A percentile compares a stretch with the other conserved stretches of the same genome.
These are phyloP conservation scores for Heterotilapia buettikoferi DNA, from an alignment of 2,113 vertebrate species.

Conservation along the genomic window DNA sequence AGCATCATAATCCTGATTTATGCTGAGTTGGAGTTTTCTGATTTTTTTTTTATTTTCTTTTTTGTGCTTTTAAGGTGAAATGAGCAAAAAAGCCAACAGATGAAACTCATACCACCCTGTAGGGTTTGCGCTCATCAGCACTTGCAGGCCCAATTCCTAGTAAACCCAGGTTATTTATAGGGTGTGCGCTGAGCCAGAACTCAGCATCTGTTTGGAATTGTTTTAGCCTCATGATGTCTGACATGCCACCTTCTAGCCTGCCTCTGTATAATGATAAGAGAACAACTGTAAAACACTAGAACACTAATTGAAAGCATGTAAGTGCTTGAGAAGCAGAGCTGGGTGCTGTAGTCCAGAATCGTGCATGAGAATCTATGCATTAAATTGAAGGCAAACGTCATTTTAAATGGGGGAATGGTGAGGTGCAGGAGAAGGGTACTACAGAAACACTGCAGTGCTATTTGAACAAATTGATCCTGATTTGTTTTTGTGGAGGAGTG, in stretches of 20 bases:
- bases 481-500: background rate
- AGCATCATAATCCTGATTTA: background rate
- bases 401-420: background rate
- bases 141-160: background rate
- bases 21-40: accelerated
- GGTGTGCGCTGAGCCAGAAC: background rate
- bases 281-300: background rate
- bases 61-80: background rate
- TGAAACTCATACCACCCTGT: background rate
- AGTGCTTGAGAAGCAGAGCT: background rate
- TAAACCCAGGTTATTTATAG: conserved; percentile 29
- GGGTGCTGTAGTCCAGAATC: background rate
- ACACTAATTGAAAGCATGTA: background rate
- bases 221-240: background rate
- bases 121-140: background rate
- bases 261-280: background rate
- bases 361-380: background rate
- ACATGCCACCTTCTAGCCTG: background rate
- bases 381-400: background rate
- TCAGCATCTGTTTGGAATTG: conserved; percentile 15
- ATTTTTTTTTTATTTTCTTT: background rate
- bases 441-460: background rate
- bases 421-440: background rate
- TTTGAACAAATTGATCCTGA: background rate
- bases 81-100: background rate